These are phyloP conservation scores for Nerophis lumbriciformis DNA, from an alignment of 2,113 vertebrate species.

Conservation along the genomic window DNA sequence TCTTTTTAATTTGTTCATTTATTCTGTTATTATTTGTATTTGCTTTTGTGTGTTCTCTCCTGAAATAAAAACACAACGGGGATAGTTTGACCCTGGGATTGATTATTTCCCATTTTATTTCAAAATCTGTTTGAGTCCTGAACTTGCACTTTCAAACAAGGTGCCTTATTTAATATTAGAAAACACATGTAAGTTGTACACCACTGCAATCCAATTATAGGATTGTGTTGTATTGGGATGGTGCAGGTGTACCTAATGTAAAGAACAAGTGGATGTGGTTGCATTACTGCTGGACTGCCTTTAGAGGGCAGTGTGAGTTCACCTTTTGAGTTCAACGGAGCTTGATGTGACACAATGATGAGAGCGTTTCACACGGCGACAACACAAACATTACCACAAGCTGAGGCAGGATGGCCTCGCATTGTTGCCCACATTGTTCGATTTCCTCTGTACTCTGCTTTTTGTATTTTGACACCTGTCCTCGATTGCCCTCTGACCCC, in stretches of 20 bases:
- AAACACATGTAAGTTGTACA: too few relatives aligned
- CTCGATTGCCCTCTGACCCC: neutral
- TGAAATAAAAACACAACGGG: too few relatives aligned
- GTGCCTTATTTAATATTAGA: too few relatives aligned
- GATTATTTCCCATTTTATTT: too few relatives aligned
- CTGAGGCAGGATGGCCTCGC: slow-evolving; percentile 5
- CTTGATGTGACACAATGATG: slow-evolving; percentile 49
- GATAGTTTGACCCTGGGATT: too few relatives aligned
- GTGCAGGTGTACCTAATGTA: neutral
- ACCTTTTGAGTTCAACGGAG: slow-evolving; percentile 26
- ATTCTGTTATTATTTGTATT: too few relatives aligned
- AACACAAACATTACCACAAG: slow-evolving; percentile 24
- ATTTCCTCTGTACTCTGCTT: neutral
- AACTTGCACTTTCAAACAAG: too few relatives aligned
- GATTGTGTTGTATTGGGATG: too few relatives aligned
- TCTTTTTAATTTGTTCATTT: too few relatives aligned
- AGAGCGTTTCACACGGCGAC: slow-evolving; percentile 45
- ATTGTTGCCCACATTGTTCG: slow-evolving; percentile 5
- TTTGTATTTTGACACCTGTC: neutral
- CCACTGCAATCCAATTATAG: neutral
- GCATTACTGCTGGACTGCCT: slow-evolving; percentile 34
- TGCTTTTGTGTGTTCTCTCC: too few relatives aligned
- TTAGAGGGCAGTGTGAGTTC: slow-evolving; percentile 64
- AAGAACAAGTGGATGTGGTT: neutral
- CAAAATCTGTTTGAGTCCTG: too few relatives aligned